Evolutionary conservation across 2,797 vertebrate species (phyloP), one percentile per base, ranked within the genome.

Genomic region (Poeciliopsis gracilis): DNA sequence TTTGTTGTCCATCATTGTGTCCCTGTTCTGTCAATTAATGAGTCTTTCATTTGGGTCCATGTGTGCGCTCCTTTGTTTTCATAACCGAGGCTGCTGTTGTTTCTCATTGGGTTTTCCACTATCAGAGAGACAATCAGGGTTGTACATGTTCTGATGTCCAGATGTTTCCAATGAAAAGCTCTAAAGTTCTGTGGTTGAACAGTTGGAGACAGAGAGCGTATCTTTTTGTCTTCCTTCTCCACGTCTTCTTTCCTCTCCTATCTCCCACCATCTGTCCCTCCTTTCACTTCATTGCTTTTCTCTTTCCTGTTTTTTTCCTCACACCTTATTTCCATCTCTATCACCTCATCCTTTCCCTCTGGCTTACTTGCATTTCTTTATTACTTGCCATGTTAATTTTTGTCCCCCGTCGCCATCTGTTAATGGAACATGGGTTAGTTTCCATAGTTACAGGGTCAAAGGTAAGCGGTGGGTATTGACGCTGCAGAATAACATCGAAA

Each of bases 361-460:
- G 61, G 45, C 69, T 80, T 81, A 9, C 76, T 78, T 74, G 1
- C 41, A 38, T 69, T 47, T 82, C 41, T 53, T 78, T 47, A 11
- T 41, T 55, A n/a, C 63, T 33, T 38, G 23, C 77, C 82, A 80
- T 85, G 82, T 82, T 51, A 55, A 46, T 57, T 49, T 67, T 61
- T 80, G 43, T 69, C 53, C 51, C 36, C 72, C 38, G 53, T 30
- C 33, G 45, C 77, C 82, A 81, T 84, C 83, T 83, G 79, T 45
- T 82, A 61, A 53, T 55, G 45, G 36, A 82, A 76, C 77, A 73
- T 77, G 43, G 77, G 25, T 77, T 69, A 5, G 82, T 86, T 83
- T 61, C 82, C 75, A 88, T 80, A 77, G 87, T 80, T 28, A 82
- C 78, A 0, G 47, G 85, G 86, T 84, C 78, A 88, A 51, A 86